Evolutionary conservation across 2,888 invertebrate genomes (phyloP).

Genomic region (Mycalesis mineus): DNA sequence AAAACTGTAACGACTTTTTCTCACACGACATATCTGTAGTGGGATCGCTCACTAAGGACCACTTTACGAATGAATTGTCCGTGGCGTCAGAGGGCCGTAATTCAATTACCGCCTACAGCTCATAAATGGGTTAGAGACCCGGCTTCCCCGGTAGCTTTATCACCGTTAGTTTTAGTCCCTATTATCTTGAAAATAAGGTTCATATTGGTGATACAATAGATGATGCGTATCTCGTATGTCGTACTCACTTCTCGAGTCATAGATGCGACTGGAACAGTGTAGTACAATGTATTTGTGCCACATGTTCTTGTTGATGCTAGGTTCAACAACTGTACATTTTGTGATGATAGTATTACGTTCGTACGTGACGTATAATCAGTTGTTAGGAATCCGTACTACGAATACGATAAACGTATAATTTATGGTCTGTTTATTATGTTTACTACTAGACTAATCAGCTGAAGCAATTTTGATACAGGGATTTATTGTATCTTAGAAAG

Average conservation of each 20-base stretch:
- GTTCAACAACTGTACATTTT: conserved; percentile 1
- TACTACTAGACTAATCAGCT: too few relatives aligned
- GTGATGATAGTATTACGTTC: neutral
- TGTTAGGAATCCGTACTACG: too few relatives aligned
- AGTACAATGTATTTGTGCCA: neutral
- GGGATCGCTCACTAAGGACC: conserved; percentile 19
- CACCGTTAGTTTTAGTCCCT: neutral
- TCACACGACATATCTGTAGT: neutral
- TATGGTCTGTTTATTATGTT: too few relatives aligned
- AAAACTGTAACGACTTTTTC: neutral
- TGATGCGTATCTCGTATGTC: conserved; percentile 19
- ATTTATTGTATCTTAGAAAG: too few relatives aligned
- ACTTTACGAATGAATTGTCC: conserved; percentile 32
- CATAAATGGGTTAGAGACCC: conserved; percentile 47
- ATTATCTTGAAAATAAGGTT: conserved; percentile 14
- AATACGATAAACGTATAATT: too few relatives aligned
- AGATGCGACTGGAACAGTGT: conserved; percentile 17
- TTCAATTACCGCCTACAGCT: conserved; percentile 42
- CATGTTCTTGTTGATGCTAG: conserved; percentile 1
- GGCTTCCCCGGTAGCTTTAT: conserved; percentile 33
- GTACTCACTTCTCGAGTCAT: conserved; percentile 13
- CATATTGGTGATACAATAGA: conserved; percentile 3
- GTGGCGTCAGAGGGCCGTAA: conserved; percentile 36
- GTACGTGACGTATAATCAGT: too few relatives aligned
- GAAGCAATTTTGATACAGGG: too few relatives aligned